Evolutionary conservation across 2,888 invertebrate species (phyloP).

Genomic region (Phengaris arion): DNA sequence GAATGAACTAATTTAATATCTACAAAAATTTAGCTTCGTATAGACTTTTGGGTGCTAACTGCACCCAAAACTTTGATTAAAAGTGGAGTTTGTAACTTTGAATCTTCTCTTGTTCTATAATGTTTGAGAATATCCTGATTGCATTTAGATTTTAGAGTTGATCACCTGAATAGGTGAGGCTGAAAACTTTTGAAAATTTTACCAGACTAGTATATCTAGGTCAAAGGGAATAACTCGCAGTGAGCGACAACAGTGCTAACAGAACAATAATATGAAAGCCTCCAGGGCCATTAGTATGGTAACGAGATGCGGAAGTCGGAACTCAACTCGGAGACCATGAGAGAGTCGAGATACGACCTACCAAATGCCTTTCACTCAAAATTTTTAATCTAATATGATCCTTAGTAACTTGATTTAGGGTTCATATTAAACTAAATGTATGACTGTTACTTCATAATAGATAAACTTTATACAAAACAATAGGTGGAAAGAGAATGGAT

Average conservation of each 20-base stretch:
- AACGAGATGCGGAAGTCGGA: slow-evolving; percentile 45
- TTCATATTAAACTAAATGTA: neutral
- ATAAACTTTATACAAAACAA: slow-evolving; percentile 37
- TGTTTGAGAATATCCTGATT: neutral
- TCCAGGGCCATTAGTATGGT: slow-evolving; percentile 60
- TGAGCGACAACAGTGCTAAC: slow-evolving; percentile 39
- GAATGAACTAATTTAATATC: too few species aligned
- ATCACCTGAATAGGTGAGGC: slow-evolving; percentile 2
- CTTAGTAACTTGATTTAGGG: slow-evolving; percentile 23
- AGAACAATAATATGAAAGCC: slow-evolving; percentile 52
- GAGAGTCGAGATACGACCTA: slow-evolving; percentile 32
- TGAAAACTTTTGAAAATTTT: neutral
- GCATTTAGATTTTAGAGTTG: neutral
- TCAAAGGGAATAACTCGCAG: slow-evolving; percentile 30
- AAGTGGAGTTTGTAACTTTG: too few species aligned
- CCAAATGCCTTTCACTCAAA: slow-evolving; percentile 18
- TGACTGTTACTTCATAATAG: slow-evolving; percentile 30
- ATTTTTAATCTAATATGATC: slow-evolving; percentile 13
- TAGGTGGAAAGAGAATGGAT: slow-evolving; percentile 29
- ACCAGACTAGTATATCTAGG: slow-evolving; percentile 16
- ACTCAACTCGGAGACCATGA: slow-evolving; percentile 39
- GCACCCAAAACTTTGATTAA: neutral
- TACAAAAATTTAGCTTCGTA: too few species aligned
- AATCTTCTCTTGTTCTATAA: neutral
- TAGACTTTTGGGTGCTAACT: too few species aligned